Percentiles rank a stretch among this genome's conserved stretches.
phyloP scores from a whole-genome alignment of 2,797 vertebrate genomes.

The Potorous gilbertii region DNA sequence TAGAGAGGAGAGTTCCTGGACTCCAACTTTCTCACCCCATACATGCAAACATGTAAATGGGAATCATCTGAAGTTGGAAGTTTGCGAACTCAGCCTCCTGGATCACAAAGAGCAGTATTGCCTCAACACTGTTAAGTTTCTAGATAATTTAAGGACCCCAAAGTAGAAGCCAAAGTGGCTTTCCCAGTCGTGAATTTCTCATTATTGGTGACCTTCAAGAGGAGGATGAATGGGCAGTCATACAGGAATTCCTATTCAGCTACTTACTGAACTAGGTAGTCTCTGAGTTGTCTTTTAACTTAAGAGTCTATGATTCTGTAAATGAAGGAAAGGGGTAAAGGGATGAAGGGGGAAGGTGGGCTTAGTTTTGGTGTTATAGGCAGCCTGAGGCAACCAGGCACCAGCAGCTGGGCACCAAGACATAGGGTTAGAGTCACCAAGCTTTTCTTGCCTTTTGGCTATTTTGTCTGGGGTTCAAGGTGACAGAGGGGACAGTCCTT shows the following conservation, averaged over 20 bases:
- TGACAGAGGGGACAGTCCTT: neutral
- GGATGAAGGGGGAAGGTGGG: neutral
- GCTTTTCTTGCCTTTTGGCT: neutral
- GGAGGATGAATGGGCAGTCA: neutral
- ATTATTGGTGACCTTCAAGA: neutral
- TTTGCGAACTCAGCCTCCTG: neutral
- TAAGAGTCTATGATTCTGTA: neutral
- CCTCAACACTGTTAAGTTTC: neutral
- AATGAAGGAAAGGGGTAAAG: neutral
- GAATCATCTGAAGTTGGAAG: neutral
- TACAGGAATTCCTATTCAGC: neutral
- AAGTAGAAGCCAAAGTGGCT: neutral
- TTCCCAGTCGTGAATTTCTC: neutral
- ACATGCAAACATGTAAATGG: neutral
- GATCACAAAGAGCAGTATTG: neutral
- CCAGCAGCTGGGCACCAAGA: accelerated
- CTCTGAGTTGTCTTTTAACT: neutral
- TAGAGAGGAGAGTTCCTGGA: neutral
- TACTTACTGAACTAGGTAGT: neutral
- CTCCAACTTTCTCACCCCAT: neutral
- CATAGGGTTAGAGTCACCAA: neutral
- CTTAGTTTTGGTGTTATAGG: neutral
- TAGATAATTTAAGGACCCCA: neutral
- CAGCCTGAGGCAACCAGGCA: neutral
- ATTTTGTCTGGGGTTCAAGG: neutral